phyloP scores from a whole-genome alignment of 64 coral and sea anemone species.

The Exaiptasia diaphana region DNA sequence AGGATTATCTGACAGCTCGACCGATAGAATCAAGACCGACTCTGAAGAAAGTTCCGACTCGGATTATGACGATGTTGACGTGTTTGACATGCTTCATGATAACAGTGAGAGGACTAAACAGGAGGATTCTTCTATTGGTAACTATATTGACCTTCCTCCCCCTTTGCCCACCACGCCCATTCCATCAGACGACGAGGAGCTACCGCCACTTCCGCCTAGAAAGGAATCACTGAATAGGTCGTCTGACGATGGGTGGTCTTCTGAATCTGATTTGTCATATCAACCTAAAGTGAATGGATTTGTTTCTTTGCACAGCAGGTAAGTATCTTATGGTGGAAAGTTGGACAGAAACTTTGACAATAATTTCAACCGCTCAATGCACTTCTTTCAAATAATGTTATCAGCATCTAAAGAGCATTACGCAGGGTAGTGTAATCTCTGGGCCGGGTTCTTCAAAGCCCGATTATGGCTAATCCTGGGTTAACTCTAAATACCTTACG shows the following conservation, averaged over 20 bases:
- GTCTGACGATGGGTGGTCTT: constrained; percentile 12
- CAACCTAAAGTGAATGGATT: constrained; percentile 14
- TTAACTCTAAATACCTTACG: too few species aligned
- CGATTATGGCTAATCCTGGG: too few species aligned
- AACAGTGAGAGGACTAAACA: constrained; percentile 77
- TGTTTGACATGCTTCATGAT: constrained; percentile 85
- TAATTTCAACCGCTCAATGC: too few species aligned
- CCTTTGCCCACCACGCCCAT: constrained; percentile 78
- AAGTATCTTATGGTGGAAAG: not conserved
- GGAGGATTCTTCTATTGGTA: not conserved
- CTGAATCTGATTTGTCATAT: not conserved
- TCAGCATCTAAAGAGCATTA: too few species aligned
- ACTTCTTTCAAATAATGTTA: too few species aligned
- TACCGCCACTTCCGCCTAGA: constrained; percentile 37
- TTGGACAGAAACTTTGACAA: too few species aligned
- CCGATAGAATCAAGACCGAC: not conserved
- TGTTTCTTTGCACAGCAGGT: constrained; percentile 13
- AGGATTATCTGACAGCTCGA: constrained; percentile 31
- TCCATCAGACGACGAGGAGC: constrained; percentile 71
- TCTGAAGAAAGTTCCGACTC: not conserved
- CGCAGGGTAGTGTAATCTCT: too few species aligned
- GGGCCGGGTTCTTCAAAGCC: too few species aligned
- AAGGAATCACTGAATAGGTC: constrained; percentile 33
- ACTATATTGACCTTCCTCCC: constrained; percentile 42
- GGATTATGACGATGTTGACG: constrained; percentile 69